Conservation (phyloP, 2,113 vertebrate species). For the Macquaria ambigua region DNA sequence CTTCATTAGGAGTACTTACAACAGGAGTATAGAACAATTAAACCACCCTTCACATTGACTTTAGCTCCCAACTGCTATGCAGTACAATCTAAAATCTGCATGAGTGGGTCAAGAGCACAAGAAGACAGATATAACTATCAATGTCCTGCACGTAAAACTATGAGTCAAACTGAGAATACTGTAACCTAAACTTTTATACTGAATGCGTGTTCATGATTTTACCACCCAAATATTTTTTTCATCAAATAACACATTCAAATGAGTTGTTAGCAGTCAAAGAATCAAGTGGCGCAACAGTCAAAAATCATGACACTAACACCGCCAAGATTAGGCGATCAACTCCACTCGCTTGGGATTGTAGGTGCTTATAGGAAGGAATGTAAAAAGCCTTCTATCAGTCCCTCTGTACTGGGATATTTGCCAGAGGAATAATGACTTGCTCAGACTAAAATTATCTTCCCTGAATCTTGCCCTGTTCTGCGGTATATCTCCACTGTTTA, state of each 20-base stretch:
- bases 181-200: neutral
- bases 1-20: neutral
- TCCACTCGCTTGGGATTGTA: neutral
- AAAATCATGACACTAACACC: neutral
- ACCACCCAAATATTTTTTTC: neutral
- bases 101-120: neutral
- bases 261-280: no score
- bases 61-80: no score
- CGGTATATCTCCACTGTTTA: constrained; percentile 62
- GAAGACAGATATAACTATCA: neutral
- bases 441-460: constrained; percentile 28
- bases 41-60: neutral
- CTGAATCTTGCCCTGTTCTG: constrained; percentile 53
- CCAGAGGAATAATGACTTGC: constrained; percentile 34
- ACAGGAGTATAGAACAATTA: neutral
- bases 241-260: neutral
- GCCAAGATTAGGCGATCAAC: neutral
- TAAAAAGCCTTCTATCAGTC: constrained; percentile 23
- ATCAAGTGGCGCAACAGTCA: neutral
- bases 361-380: constrained; percentile 17
- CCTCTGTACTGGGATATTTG: neutral
- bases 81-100: neutral
- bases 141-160: neutral
- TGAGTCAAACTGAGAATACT: neutral
- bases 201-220: neutral